Evolutionary conservation across 2,888 invertebrate species (phyloP), one percentile per base, ranked within the genome.

Genomic region (Blastobasis adustella): DNA sequence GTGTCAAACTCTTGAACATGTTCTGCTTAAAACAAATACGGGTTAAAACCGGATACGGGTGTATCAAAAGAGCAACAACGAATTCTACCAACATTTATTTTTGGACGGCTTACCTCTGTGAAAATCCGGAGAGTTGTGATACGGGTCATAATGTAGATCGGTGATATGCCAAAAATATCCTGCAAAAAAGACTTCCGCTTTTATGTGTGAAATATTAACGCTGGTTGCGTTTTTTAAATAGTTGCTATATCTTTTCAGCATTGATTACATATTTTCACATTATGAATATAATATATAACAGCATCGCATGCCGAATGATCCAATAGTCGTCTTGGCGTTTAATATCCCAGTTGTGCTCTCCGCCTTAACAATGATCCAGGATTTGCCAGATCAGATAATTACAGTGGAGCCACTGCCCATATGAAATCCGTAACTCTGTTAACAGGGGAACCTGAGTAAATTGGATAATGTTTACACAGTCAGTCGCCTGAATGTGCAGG

Each of bases 121-220:
- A 62, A 86, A 71, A 77, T 88, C 88, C 50, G 73, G 84, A 71
- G 87, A 86, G 64, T 85, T 87, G 71, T 88, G 87, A 62, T 94
- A 93, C 52, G 94, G 93, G 82, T 97, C 96, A 90, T 95, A 95
- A 88, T 97, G 97, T 71, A 97, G 92, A 89, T 97, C 97, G 67
- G 96, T 96, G 80, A 97, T 95, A 89, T 97, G 97, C 97, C 97
- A 97, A 87, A 97, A 97, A 84, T 95, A 95, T 65, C 96, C 97
- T 97, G 93, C 1, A 92, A 93, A 36, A 73, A 69, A 72, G 76
- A 74, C 64, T 57, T 59, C 58, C 38, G 50, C 60, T 57, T 57
- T 59, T 37, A 39, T n/a, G 1, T 46, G 5, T 6, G 36, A 10
- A 59, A 54, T 51, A 54, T 10, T 47, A 55, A 55, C 46, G 9